phyloP scores from a whole-genome alignment of 2,113 vertebrate genomes.

The Rhinichthys klamathensis region DNA sequence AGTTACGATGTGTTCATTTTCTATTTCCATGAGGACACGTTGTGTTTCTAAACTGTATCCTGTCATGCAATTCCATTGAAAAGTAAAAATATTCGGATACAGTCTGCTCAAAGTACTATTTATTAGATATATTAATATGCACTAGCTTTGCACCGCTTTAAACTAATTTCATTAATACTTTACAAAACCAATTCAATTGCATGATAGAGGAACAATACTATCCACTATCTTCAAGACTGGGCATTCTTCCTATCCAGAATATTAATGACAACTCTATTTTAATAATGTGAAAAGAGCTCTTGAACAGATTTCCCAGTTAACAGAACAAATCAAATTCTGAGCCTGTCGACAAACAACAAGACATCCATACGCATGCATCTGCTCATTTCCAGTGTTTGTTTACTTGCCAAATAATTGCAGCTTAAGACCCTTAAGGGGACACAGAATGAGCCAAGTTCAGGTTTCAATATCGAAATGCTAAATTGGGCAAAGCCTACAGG shows the following conservation, averaged over 20 bases:
- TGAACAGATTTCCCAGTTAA: not conserved
- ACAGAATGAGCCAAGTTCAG: not conserved
- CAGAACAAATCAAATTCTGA: not conserved
- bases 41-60: not conserved
- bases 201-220: not conserved
- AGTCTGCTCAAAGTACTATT: not conserved
- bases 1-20: not conserved
- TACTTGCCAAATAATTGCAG: conserved; percentile 13
- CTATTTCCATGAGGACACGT: not conserved
- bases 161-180: not conserved
- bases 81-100: not conserved
- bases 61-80: not conserved
- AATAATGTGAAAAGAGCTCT: conserved; percentile 1
- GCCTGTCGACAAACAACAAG: not conserved
- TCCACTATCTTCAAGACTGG: not conserved
- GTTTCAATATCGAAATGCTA: not conserved
- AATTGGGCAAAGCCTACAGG: not conserved
- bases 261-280: conserved; percentile 2
- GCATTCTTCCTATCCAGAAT: not conserved
- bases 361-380: not conserved
- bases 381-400: conserved; percentile 9
- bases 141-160: not conserved
- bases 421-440: conserved; percentile 1
- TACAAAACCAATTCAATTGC: not conserved
- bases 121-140: too few species aligned